Base-by-base conservation (phyloP, 2,888 invertebrate genomes). In the Dermolepida albohirtum region DNA sequence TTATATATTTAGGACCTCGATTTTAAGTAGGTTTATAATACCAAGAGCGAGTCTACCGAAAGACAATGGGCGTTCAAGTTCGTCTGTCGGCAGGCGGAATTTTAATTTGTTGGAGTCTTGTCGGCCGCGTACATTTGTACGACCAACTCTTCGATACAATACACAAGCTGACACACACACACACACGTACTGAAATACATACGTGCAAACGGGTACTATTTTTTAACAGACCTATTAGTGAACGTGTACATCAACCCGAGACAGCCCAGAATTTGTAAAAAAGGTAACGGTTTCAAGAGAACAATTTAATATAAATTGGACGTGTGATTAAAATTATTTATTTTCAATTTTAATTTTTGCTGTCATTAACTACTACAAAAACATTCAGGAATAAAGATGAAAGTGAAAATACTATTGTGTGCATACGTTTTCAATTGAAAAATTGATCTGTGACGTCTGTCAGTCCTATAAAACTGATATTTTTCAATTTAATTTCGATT, bases 21-120 rank as follows among this genome's bases (percentile, higher is more conserved):
- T 62, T 62, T 62, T 62, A 62, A 47, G 59, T 62, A 62, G 59
- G 59, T 62, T 62, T 62, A 62, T 62, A 62, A 62, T 62, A 47
- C 47, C 59, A 62, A 62, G 59, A 47, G 59, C 47, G 59, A 62
- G 59, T 44, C 49, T 22, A n/a, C 47, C 59, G 11, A 47, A 62
- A 62, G 59, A 62, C 59, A 62, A 62, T 62, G 34, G 47, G 16
- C 47, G 47, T 62, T 47, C 16, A 34, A 49, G 47, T 14, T 34
- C 29, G 47, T 14, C 59, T 29, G 14, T 34, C 17, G 17, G 44
- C 59, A 16, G 59, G 59, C 59, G 44, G 59, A 62, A 62, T 62
- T 62, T 62, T 62, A 62, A 62, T 10, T 44, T 22, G n/a, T 11
- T 41, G 22, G 43, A n/a, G 57, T 14, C 6, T 14, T 43, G 39